Evolutionary conservation across 1,140 invertebrate species (phyloP), one percentile per base, ranked within the genome.

Genomic region (Sesamia nonagrioides): DNA sequence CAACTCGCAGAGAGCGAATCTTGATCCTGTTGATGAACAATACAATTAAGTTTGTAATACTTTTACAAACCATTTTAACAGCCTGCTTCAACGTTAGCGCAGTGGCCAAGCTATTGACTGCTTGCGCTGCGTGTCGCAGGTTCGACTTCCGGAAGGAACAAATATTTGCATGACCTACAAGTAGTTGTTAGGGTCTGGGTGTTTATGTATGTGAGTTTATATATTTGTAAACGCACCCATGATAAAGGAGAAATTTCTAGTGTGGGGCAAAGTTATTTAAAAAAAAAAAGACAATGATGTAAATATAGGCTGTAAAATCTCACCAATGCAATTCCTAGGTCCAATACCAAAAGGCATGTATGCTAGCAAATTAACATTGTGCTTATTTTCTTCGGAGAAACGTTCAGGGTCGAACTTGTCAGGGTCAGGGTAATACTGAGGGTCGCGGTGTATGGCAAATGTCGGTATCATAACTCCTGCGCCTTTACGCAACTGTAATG

Each of bases 291-390:
- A n/a, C n/a, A n/a, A n/a, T n/a, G n/a, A n/a, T n/a, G n/a, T n/a
- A n/a, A n/a, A n/a, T n/a, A n/a, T n/a, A 27, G 5, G 4, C 6
- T 11, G 0, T 45, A 15, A 13, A 9, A 42, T 42, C 80, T 87
- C 73, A 90, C 96, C 96, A 58, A 97, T 95, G 84, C 96, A 97
- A 83, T 96, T 96, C 33, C 96, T 91, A 5, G 95, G 96, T 9
- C 97, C 96, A n/a, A 93, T 45, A 2, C 96, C 96, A 81, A 97
- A 97, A 0, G 96, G 96, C 78, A 96, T 86, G 76, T 95, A 97
- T 1, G 94, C 88, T 42, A 90, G 95, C 0, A 94, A 93, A 6
- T 93, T 84, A 60, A 95, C 94, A 8, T 94, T 90, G 6, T 91
- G 83, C 45, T 93, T 95, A 82, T 96, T 96, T 66, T 95, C 93